phyloP scores from a whole-genome alignment of 2,888 invertebrate genomes.

The Venusia cambrica region DNA sequence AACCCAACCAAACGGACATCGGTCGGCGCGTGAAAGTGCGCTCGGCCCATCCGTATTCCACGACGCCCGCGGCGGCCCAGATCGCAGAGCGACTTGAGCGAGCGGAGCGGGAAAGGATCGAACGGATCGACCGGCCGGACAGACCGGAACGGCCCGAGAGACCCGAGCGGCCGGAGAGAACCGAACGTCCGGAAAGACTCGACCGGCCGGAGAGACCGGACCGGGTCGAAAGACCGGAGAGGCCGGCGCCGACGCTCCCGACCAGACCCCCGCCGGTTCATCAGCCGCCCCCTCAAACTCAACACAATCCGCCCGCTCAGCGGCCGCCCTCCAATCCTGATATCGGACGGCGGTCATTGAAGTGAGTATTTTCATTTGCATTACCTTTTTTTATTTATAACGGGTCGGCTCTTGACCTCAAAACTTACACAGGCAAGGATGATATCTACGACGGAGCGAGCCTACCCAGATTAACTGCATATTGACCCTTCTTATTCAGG shows the following conservation, averaged over 20 bases:
- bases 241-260: constrained; percentile 38
- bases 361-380: constrained; percentile 68
- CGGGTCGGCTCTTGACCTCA: not conserved
- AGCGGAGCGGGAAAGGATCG: constrained; percentile 32
- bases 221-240: constrained; percentile 50
- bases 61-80: constrained; percentile 49
- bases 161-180: constrained; percentile 45
- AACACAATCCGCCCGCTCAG: constrained; percentile 51
- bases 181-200: constrained; percentile 48
- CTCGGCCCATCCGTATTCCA: constrained; percentile 62
- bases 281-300: constrained; percentile 37
- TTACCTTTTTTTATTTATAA: not conserved
- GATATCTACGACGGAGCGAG: no score
- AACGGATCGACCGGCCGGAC: constrained; percentile 48
- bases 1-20: constrained; percentile 94
- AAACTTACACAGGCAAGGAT: no score
- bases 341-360: constrained; percentile 87
- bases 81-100: constrained; percentile 45
- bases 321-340: constrained; percentile 82
- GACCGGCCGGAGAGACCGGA: constrained; percentile 52
- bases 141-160: constrained; percentile 48
- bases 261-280: constrained; percentile 41
- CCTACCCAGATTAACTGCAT: no score
- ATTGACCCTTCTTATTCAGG: no score
- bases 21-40: constrained; percentile 92